Evolutionary conservation across 2,113 vertebrate species (phyloP).

Genomic region (Condylura cristata): DNA sequence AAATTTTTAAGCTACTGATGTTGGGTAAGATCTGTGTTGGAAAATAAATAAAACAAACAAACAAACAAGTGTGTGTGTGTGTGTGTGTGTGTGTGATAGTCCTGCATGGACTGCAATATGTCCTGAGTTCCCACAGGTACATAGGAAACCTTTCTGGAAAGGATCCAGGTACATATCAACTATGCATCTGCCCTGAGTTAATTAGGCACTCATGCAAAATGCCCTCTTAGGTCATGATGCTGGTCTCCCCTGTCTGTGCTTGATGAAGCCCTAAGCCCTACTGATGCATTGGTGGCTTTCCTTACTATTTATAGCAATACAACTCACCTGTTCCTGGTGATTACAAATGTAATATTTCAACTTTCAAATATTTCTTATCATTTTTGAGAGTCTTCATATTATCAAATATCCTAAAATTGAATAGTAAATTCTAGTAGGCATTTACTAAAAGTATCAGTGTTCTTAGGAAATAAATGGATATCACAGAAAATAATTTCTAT

Average conservation of each 20-base stretch:
- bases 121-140: background rate
- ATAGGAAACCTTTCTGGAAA: background rate
- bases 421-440: background rate
- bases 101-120: background rate
- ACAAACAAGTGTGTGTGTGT: no score
- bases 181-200: background rate
- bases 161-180: background rate
- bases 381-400: background rate
- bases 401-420: background rate
- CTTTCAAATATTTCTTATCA: background rate
- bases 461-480: background rate
- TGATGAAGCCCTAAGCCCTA: background rate
- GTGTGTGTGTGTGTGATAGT: no score
- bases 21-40: background rate
- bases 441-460: background rate
- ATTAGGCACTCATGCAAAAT: background rate
- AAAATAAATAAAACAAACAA: no score
- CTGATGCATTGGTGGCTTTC: rapidly evolving
- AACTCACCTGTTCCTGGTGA: background rate
- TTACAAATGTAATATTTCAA: background rate
- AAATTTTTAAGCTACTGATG: background rate
- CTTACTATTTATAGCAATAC: background rate
- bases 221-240: background rate
- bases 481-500: background rate
- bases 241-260: background rate